These are phyloP conservation scores for Drosophila parvula DNA, from an alignment of 1,140 invertebrate species.

Conservation along the genomic window DNA sequence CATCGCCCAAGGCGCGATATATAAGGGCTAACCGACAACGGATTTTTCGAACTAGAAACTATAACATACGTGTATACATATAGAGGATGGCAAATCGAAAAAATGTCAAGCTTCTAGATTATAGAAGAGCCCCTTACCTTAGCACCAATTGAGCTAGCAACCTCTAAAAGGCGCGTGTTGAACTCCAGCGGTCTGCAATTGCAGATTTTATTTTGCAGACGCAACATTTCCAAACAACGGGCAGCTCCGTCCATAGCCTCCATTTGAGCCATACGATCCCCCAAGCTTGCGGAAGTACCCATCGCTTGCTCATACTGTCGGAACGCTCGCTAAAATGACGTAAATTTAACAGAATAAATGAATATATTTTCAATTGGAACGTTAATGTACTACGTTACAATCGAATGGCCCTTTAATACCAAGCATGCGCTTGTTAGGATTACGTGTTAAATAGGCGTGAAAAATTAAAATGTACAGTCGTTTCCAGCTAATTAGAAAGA, in stretches of 20 bases:
- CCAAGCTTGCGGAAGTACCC: constrained; percentile 90
- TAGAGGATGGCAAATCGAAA: neutral
- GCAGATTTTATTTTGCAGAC: constrained; percentile 91
- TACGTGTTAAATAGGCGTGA: too few relatives aligned
- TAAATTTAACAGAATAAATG: too few relatives aligned
- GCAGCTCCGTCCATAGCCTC: constrained; percentile 94
- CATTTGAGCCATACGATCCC: constrained; percentile 92
- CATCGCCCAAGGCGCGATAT: constrained; percentile 91
- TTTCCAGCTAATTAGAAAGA: too few relatives aligned
- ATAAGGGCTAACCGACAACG: constrained; percentile 90
- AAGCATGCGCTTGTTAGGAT: too few relatives aligned
- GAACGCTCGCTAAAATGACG: constrained; percentile 86
- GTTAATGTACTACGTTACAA: too few relatives aligned
- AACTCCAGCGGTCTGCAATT: constrained; percentile 93
- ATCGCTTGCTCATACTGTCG: constrained; percentile 93
- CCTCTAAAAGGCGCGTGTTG: constrained; percentile 91
- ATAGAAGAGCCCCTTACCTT: constrained; percentile 85
- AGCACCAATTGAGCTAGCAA: constrained; percentile 91
- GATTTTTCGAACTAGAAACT: constrained; percentile 91
- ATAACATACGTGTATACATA: constrained; percentile 40
- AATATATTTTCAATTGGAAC: too few relatives aligned
- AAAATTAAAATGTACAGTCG: too few relatives aligned
- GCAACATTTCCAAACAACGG: constrained; percentile 89
- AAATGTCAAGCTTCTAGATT: neutral
- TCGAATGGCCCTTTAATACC: too few relatives aligned